These are phyloP conservation scores for Bombyx mandarina DNA, from an alignment of 1,140 invertebrate genomes.

Conservation along the genomic window DNA sequence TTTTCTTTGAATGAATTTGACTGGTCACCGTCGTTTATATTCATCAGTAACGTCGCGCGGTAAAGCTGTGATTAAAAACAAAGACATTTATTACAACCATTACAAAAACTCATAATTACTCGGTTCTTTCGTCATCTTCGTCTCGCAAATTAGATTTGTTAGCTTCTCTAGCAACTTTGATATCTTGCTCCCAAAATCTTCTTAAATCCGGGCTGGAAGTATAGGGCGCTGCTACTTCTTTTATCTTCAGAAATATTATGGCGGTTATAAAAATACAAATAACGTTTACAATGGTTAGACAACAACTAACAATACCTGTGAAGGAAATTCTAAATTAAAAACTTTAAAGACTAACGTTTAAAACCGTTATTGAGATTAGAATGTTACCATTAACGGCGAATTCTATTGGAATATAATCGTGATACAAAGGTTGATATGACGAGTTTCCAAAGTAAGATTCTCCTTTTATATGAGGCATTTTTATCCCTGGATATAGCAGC, in stretches of 20 bases:
- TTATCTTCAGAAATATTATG: constrained; percentile 87
- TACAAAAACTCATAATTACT: constrained; percentile 30
- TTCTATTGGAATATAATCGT: constrained; percentile 81
- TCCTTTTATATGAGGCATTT: constrained; percentile 79
- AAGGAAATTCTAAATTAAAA: constrained; percentile 3
- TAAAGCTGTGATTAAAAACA: no score
- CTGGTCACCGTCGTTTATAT: neutral
- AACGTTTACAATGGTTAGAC: constrained; percentile 87
- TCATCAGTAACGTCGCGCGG: no score
- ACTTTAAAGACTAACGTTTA: neutral
- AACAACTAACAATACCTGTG: constrained; percentile 81
- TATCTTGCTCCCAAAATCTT: constrained; percentile 85
- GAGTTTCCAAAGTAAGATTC: constrained; percentile 75
- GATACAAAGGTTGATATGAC: constrained; percentile 77
- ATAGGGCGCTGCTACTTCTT: constrained; percentile 87
- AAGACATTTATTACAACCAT: no score
- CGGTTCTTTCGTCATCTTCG: constrained; percentile 53
- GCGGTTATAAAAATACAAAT: constrained; percentile 88
- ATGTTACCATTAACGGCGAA: constrained; percentile 78
- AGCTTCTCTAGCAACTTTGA: constrained; percentile 79
- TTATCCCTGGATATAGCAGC: constrained; percentile 76
- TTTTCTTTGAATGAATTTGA: neutral
- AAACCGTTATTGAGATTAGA: neutral
- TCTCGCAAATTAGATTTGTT: constrained; percentile 65
- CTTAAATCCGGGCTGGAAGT: constrained; percentile 80